Evolutionary conservation across 2,797 vertebrate genomes (phyloP), one percentile per base, ranked within the genome.

Genomic region (Sebastes cheni): DNA sequence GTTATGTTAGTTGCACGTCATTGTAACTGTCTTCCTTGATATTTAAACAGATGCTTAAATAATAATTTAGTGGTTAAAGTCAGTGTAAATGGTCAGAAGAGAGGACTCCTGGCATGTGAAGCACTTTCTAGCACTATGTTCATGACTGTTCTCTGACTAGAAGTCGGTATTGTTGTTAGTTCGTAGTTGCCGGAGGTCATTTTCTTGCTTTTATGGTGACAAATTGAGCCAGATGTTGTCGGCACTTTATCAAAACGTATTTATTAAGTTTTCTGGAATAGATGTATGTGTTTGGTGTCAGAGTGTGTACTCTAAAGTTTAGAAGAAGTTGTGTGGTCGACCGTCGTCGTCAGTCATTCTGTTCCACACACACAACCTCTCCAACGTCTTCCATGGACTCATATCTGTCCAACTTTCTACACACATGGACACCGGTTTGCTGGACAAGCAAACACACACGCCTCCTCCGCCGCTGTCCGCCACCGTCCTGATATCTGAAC

Each of bases 401-500:
- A 52, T 22, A 67, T 59, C 66, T 71, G 72, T 76, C 67, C 30
- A 30, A 64, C 70, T 73, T 78, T 14, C 4, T 30, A 52, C 36
- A 50, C 58, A 52, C 34, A 61, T 12, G 10, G 34, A 32, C 39
- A 54, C 8, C 8, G 1, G n/a, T 52, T 52, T 52, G 46, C 46
- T 52, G 46, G 46, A 52, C 30, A 56, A 27, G 69, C 22, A 54
- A n/a, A 6, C 50, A 52, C 50, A 56, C 34, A 42, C 66, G 67
- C 13, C 20, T 20, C 22, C 25, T 32, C 12, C 5, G 14, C 62
- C 11, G 52, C 22, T 22, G 39, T 54, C 50, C 1, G n/a, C 58
- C 65, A 52, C 58, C 16, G 25, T 52, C 55, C 81, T 90, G 77
- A 86, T 92, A 86, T 86, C 82, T 84, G 65, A 86, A 79, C 74